Evolutionary conservation across 2,113 vertebrate genomes (phyloP), one percentile per base, ranked within the genome.

Genomic region (Dasyornis broadbenti): DNA sequence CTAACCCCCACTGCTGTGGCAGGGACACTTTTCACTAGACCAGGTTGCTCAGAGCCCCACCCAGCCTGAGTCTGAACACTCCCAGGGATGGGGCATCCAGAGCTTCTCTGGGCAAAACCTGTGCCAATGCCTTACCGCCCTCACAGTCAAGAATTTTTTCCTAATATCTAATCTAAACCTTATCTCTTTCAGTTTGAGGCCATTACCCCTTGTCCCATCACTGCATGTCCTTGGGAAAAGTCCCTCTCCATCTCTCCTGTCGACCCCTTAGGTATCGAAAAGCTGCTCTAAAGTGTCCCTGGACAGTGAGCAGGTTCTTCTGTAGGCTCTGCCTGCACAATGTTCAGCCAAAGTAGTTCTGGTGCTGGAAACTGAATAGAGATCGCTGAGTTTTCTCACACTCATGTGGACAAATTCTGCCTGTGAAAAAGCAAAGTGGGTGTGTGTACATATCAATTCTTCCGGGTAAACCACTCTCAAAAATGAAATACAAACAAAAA

Each of bases 401-500:
- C 26, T 61, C 33, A 5, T 19, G 26, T 6, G 21, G 37, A 42
- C 35, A 66, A 89, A 91, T 93, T 66, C 63, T 86, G 53, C 26
- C 75, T 60, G 19, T 72, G 35, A 73, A 91, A 90, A n/a, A 88
- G 59, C 35, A 66, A 30, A 82, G 30, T 50, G 69, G 30, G 6
- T 79, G 15, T 63, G 64, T 85, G 56, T 61, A 77, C 59, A 28
- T n/a, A 87, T 10, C 30, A 53, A 70, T 94, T 92, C 39, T 94
- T 86, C 68, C 40, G 42, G 66, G 44, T 81, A 82, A 63, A 54
- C 39, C 33, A 73, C 42, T 42, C 50, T 93, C 39, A 63, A 80
- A 95, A 90, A 66, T n/a, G 24, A 92, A 94, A 95, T 52, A 10
- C 47, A 96, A 94, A 72, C 82, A 91, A 61, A 94, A 96, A 93